Evolutionary conservation across 2,113 vertebrate genomes (phyloP), one percentile per base, ranked within the genome.

Genomic region (Indicator indicator): DNA sequence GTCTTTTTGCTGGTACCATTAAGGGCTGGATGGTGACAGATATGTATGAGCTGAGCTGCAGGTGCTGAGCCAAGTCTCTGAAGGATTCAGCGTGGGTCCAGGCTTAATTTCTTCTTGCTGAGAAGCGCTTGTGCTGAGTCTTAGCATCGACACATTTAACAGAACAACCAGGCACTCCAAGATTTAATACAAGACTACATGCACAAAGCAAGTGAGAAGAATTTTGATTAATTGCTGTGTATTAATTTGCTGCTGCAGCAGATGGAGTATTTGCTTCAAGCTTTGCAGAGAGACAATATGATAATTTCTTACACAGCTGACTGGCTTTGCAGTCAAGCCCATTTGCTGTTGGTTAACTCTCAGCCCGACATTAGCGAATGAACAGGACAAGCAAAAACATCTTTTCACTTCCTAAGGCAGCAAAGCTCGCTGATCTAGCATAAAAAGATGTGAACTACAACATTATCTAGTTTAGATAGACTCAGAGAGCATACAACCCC

Each of bases 181-280:
- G 69, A 38, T 69, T 69, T 83, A 81, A 74, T 77, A 58, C 87
- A 56, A 67, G 52, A 67, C 64, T 18, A 91, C 21, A 23, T 6
- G 69, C 76, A 50, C 60, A 62, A 89, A 78, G 76, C 33, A 50
- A 90, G 70, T 72, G 76, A 83, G 80, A 78, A 81, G 89, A 78
- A 89, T 95, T 74, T 55, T 96, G 91, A 95, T 96, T 93, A 95
- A 95, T 93, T 96, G 80, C 30, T 59, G 38, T 44, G 72, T 75
- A 91, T 90, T 93, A 77, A 88, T 88, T 93, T 95, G 62, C 75
- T 3, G 2, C 75, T 70, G 67, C 63, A 62, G 83, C 0, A n/a
- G 72, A 60, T 46, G 27, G 86, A 78, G 83, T 83, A 69, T 83
- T 93, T 86, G 62, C 90, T 95, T 83, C 10, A 3, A 93, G 90